These are phyloP conservation scores for Gymnoscopelus braueri DNA, from an alignment of 2,797 vertebrate species.

Conservation along the genomic window DNA sequence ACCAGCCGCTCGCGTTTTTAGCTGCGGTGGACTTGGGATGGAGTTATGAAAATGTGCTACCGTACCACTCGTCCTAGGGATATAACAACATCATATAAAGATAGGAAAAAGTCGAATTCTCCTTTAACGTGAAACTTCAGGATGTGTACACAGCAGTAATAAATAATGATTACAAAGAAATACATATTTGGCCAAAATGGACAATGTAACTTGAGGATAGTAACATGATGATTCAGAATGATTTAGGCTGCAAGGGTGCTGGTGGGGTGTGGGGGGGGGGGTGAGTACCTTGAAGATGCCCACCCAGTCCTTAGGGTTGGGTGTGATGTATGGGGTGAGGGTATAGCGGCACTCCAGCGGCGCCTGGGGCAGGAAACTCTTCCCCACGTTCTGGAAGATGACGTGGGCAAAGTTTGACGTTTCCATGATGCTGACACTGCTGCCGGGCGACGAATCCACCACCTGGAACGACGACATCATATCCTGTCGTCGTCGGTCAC, in stretches of 20 bases:
- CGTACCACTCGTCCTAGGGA: too few relatives aligned
- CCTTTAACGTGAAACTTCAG: too few relatives aligned
- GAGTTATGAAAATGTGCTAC: too few relatives aligned
- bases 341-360: conserved; percentile 96
- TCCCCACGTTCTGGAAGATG: conserved; percentile 98
- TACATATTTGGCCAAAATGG: too few relatives aligned
- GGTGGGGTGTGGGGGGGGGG: conserved; percentile 34
- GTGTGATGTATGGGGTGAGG: conserved; percentile 91
- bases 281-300: conserved; percentile 96
- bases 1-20: too few relatives aligned
- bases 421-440: conserved; percentile 84
- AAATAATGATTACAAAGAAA: too few relatives aligned
- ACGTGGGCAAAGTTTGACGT: conserved; percentile 98
- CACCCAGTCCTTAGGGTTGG: conserved; percentile 97
- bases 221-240: too few relatives aligned
- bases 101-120: too few relatives aligned
- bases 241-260: conserved; percentile 4
- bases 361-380: conserved; percentile 94
- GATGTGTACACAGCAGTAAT: too few relatives aligned
- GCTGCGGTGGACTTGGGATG: too few relatives aligned
- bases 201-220: too few relatives aligned
- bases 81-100: too few relatives aligned
- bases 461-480: conserved; percentile 94
- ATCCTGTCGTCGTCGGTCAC: conserved; percentile 44
- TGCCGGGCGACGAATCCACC: conserved; percentile 82